Evolutionary conservation across 2,888 invertebrate genomes (phyloP), one percentile per base, ranked within the genome.

Genomic region (Caenorhabditis sp.): DNA sequence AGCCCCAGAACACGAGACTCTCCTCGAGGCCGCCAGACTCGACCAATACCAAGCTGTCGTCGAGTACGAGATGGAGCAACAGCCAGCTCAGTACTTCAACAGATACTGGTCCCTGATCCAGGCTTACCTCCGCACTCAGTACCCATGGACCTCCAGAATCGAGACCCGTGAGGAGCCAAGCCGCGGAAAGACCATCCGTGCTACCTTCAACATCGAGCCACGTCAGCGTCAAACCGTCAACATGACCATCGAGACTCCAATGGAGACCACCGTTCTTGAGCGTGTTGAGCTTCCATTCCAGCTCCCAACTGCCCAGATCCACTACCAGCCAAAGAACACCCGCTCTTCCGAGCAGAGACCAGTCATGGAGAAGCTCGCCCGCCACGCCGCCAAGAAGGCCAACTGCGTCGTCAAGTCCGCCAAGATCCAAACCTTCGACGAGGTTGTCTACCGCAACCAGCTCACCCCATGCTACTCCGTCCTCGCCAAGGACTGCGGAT

Each of bases 401-500:
- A 64, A 82, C 28, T 85, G 85, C 61, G 74, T 81, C 44, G 81
- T 85, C 68, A 85, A 83, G 77, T 50, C 68, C 69, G 76, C 69
- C 67, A 76, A 81, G 60, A 68, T 81, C 65, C 65, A 77, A 35
- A 91, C 92, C 32, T 92, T 92, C 88, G 92, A 92, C 74, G 85
- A 86, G 44, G 87, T 89, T 44, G 62, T 65, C 81, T 90, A 85
- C 85, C 82, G 86, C 26, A 89, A 87, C 62, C 88, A 91, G 44
- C 65, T 90, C 67, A 87, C 88, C 61, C 82, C 80, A 61, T 93
- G 93, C 89, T 92, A 90, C 85, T 90, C 92, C 64, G 89, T 93
- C 20, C 81, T 93, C 77, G 92, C 92, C 84, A 92, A 92, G 88
- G 93, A 93, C 86, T 92, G 92, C 85, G 89, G 91, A 58, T 83